Conservation (phyloP, 23 tunicate genomes). For the Trididemnum clinides region DNA sequence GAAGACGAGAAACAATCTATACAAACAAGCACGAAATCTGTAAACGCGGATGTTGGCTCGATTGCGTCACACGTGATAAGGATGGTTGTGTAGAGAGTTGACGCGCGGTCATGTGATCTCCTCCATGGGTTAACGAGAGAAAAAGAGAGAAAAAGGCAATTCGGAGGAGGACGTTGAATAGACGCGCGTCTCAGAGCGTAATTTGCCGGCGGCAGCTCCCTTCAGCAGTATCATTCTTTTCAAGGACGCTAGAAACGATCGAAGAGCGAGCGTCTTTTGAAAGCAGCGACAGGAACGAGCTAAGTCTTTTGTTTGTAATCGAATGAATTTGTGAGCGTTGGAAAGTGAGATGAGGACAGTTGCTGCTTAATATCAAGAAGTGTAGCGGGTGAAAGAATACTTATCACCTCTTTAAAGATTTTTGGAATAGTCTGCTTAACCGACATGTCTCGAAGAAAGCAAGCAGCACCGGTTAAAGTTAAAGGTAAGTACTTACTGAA, state of each 20-base stretch:
- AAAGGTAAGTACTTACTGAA: conserved; percentile 75
- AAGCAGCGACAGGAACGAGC: conserved; percentile 28
- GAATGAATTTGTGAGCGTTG: neutral
- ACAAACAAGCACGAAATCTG: neutral
- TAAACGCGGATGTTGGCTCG: conserved; percentile 34
- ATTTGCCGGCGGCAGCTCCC: conserved; percentile 46
- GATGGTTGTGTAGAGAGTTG: conserved; percentile 73
- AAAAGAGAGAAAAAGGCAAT: conserved; percentile 53
- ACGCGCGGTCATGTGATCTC: conserved; percentile 71
- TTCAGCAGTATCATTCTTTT: conserved; percentile 8
- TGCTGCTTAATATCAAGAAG: neutral
- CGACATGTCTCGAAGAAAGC: conserved; percentile 78
- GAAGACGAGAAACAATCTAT: too few relatives aligned
- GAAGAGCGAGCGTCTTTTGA: conserved; percentile 41
- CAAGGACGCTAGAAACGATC: conserved; percentile 59
- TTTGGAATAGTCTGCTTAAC: too few relatives aligned
- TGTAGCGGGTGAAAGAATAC: too few relatives aligned
- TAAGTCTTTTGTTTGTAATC: neutral
- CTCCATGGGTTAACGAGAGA: conserved; percentile 50
- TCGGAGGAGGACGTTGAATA: conserved; percentile 72
- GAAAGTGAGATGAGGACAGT: neutral
- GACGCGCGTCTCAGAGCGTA: conserved; percentile 53
- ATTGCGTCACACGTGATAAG: conserved; percentile 58
- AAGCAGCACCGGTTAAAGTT: conserved; percentile 81
- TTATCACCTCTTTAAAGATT: too few relatives aligned